Evolutionary conservation across 2,113 vertebrate species (phyloP), one percentile per base, ranked within the genome.

Genomic region (Rallus limicola): DNA sequence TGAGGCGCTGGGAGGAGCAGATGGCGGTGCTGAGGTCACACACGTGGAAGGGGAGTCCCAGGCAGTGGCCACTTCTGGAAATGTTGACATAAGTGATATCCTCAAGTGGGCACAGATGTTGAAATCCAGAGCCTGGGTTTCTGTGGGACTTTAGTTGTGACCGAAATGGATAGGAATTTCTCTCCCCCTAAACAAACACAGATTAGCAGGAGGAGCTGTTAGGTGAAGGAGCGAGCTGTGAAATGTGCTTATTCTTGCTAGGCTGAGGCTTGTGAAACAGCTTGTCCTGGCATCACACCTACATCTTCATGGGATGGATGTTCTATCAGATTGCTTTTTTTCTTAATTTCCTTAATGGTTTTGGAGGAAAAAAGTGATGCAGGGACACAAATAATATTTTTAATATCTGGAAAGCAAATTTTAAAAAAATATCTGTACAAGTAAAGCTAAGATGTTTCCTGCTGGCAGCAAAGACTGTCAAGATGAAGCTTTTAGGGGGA

Each of bases 161-260:
- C 53, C 4, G 16, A 92, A 92, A 92, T 52, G 80, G 86, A 71
- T 36, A 58, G 92, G 92, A 94, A 95, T 96, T 93, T 83, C 56
- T 90, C 68, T 85, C 82, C 83, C 55, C 71, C 85, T 86, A 67
- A 90, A 64, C 67, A 95, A 90, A 91, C 67, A 89, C 5, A 69
- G 88, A 92, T 92, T 94, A 93, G 48, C 33, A 86, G 88, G 76
- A 48, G 64, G 93, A 86, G 72, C 82, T 33, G 69, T 55, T 63
- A 33, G 29, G 38, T 1, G 25, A 82, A 92, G 90, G 69, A 69
- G 34, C 1, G 19, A 92, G 72, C 82, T 52, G 31, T 15, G 82
- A 68, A 82, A 65, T 17, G 4, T 59, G 24, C 5, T 36, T 36
- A 42, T 83, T 79, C 78, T 78, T 0, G 13, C 86, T 74, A 48